phyloP scores from a whole-genome alignment of 2,888 invertebrate genomes.

The Scaptodrosophila latifasciaeformis region DNA sequence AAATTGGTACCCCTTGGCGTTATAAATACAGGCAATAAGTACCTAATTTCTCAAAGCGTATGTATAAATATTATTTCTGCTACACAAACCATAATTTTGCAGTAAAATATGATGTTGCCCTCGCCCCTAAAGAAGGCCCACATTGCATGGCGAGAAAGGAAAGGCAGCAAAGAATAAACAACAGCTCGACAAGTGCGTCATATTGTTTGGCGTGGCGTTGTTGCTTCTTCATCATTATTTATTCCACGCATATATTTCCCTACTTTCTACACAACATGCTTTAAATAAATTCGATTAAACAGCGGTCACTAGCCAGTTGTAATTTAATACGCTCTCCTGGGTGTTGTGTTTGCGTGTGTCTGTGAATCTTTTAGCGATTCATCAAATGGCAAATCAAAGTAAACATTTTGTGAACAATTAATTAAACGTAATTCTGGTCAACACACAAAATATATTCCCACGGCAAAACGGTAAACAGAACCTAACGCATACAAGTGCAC shows the following conservation, averaged over 20 bases:
- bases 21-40: constrained; percentile 17
- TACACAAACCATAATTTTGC: too few species aligned
- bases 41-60: constrained; percentile 45
- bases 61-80: too few species aligned
- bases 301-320: constrained; percentile 38
- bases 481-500: constrained; percentile 8
- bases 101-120: too few species aligned
- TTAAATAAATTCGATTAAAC: constrained; percentile 48
- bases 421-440: constrained; percentile 56
- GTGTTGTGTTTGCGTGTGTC: constrained; percentile 1
- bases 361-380: not conserved
- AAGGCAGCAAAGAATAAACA: constrained; percentile 16
- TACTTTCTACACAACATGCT: constrained; percentile 40
- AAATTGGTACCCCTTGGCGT: constrained; percentile 51
- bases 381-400: constrained; percentile 21
- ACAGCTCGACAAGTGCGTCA: constrained; percentile 53
- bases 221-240: constrained; percentile 19
- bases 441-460: constrained; percentile 45
- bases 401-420: constrained; percentile 50
- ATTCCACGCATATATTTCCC: constrained; percentile 12
- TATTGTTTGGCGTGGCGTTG: constrained; percentile 39
- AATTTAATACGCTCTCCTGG: constrained; percentile 46
- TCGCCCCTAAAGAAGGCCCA: constrained; percentile 31
- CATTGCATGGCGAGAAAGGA: constrained; percentile 3
- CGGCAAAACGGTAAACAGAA: constrained; percentile 45